phyloP scores from a whole-genome alignment of 92 coral and sea anemone species.

The Palythoa grandis region DNA sequence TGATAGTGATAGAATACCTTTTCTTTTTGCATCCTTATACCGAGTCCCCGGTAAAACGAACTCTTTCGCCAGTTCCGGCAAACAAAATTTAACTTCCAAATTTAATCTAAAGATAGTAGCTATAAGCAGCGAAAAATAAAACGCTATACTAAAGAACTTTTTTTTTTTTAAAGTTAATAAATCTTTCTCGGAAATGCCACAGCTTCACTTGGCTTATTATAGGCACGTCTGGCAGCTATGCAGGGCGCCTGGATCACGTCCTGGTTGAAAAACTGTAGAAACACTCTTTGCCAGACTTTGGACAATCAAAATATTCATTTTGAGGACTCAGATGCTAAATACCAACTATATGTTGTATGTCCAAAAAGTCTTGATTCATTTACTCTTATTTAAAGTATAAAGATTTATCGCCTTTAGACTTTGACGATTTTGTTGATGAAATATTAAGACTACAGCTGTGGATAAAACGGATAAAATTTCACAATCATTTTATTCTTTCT shows the following conservation, averaged over 20 bases:
- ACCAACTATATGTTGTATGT: too few relatives aligned
- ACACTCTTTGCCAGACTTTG: too few relatives aligned
- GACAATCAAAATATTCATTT: too few relatives aligned
- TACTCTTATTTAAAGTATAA: too few relatives aligned
- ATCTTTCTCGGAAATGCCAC: conserved; percentile 5
- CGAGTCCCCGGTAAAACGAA: too few relatives aligned
- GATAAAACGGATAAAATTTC: not conserved
- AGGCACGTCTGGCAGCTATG: not conserved
- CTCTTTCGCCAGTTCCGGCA: too few relatives aligned
- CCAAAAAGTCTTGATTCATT: too few relatives aligned
- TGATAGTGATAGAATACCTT: not conserved
- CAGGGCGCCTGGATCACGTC: not conserved
- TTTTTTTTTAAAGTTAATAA: not conserved
- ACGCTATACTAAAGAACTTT: too few relatives aligned
- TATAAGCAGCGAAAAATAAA: too few relatives aligned
- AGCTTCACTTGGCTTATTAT: not conserved
- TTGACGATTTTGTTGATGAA: not conserved
- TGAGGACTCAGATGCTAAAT: too few relatives aligned
- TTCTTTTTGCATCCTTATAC: not conserved
- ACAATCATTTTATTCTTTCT: not conserved
- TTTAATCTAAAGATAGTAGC: too few relatives aligned
- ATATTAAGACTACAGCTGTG: not conserved
- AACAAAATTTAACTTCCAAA: too few relatives aligned
- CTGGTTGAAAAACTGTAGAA: not conserved
- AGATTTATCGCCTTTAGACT: not conserved